These are phyloP conservation scores for Emydoidea blandingii DNA, from an alignment of 2,797 vertebrate genomes.

Conservation along the genomic window DNA sequence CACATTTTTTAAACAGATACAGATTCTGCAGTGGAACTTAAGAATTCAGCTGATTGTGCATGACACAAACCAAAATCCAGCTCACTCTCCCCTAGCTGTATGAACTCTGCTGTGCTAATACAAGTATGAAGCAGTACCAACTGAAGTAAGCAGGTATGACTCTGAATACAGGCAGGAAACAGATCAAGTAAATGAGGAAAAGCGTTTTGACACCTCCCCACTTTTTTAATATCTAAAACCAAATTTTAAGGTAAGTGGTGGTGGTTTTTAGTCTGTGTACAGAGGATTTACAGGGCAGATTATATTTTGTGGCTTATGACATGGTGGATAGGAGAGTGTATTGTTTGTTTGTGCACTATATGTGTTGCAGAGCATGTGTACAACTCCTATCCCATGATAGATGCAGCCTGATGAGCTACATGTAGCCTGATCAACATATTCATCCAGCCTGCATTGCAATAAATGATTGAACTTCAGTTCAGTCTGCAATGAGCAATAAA, in stretches of 20 bases:
- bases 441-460: not conserved
- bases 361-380: not conserved
- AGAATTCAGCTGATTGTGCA: not conserved
- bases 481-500: not conserved
- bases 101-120: not conserved
- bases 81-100: not conserved
- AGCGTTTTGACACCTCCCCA: not conserved
- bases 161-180: not conserved
- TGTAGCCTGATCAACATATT: not conserved
- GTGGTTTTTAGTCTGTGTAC: not conserved
- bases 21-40: not conserved
- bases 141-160: accelerated
- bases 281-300: not conserved
- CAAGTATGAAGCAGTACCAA: not conserved
- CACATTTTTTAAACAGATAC: not conserved
- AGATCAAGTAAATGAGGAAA: not conserved
- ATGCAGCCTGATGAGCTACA: not conserved
- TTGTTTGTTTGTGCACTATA: not conserved
- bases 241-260: not conserved
- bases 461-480: not conserved
- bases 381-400: not conserved
- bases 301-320: not conserved
- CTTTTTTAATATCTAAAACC: not conserved
- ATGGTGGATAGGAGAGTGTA: not conserved
- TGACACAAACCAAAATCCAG: not conserved